phyloP scores from a whole-genome alignment of 2,888 invertebrate genomes.

The Tortrix viridana region DNA sequence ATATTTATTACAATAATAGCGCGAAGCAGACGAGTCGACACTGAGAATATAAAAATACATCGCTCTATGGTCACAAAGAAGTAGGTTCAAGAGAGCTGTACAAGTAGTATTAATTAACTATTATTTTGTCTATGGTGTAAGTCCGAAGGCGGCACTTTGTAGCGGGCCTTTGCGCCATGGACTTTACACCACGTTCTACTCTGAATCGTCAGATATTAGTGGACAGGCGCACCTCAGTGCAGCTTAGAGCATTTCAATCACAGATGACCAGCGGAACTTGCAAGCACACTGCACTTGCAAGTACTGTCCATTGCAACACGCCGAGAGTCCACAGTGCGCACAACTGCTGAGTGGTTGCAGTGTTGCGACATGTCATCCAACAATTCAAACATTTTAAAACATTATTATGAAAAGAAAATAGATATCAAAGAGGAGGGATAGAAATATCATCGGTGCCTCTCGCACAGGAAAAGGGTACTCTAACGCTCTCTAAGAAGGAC shows the following conservation, averaged over 20 bases:
- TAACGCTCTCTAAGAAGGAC: slow-evolving; percentile 32
- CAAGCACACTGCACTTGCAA: no score
- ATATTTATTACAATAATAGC: slow-evolving; percentile 49
- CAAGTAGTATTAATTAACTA: not conserved
- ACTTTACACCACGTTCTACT: no score
- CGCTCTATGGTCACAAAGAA: slow-evolving; percentile 46
- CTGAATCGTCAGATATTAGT: no score
- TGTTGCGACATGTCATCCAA: not conserved
- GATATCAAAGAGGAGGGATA: slow-evolving; percentile 21
- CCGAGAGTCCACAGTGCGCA: not conserved
- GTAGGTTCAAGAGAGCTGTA: slow-evolving; percentile 15
- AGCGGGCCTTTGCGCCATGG: no score
- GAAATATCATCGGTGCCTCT: slow-evolving; percentile 22
- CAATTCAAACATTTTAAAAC: not conserved
- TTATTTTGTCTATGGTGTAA: no score
- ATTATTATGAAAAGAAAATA: slow-evolving; percentile 21
- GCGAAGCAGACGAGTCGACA: slow-evolving; percentile 56
- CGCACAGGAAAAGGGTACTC: slow-evolving; percentile 22
- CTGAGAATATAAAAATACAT: slow-evolving; percentile 55
- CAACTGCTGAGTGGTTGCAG: not conserved
- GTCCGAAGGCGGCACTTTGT: no score
- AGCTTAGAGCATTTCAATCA: no score
- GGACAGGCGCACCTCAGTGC: no score
- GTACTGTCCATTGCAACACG: no score
- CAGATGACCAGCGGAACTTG: no score